These are phyloP conservation scores for Zoroaster sp. DNA, from an alignment of 53 echinoderm and acorn worm genomes.

Conservation along the genomic window DNA sequence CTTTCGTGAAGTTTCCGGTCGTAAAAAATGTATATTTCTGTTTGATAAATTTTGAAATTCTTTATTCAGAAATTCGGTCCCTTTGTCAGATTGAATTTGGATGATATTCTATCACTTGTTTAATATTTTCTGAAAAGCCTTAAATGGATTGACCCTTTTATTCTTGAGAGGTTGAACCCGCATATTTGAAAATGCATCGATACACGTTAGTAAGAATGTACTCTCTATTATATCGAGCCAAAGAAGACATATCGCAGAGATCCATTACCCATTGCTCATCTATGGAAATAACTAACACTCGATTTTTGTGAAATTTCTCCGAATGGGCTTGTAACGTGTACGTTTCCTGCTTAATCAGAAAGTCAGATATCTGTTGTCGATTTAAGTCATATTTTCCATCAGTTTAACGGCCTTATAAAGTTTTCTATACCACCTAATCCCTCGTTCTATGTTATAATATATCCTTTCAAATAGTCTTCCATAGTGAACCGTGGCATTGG, in stretches of 20 bases:
- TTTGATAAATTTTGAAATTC: not conserved
- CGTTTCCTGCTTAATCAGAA: slow-evolving; percentile 33
- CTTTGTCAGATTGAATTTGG: slow-evolving; percentile 16
- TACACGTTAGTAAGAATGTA: slow-evolving; percentile 53
- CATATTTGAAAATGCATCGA: slow-evolving; percentile 60
- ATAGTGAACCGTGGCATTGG: not conserved
- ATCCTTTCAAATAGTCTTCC: slow-evolving; percentile 6
- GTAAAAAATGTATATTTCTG: not conserved
- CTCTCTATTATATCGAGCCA: slow-evolving; percentile 47
- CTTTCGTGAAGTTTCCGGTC: not conserved
- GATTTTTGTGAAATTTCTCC: slow-evolving; percentile 42
- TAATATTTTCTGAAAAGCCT: slow-evolving; percentile 32
- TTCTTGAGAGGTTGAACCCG: slow-evolving; percentile 60
- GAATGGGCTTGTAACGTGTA: slow-evolving; percentile 56
- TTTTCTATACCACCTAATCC: slow-evolving; percentile 53
- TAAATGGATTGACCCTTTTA: slow-evolving; percentile 45
- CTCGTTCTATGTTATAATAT: not conserved
- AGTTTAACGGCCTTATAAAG: slow-evolving; percentile 42
- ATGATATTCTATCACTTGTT: slow-evolving; percentile 26
- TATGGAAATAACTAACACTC: slow-evolving; percentile 48
- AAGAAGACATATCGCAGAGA: slow-evolving; percentile 49
- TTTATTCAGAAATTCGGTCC: not conserved
- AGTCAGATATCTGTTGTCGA: slow-evolving; percentile 27
- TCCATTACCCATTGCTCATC: slow-evolving; percentile 66
- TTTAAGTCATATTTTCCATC: slow-evolving; percentile 45